phyloP scores from a whole-genome alignment of 2,797 vertebrate species.

The Chrosomus eos region DNA sequence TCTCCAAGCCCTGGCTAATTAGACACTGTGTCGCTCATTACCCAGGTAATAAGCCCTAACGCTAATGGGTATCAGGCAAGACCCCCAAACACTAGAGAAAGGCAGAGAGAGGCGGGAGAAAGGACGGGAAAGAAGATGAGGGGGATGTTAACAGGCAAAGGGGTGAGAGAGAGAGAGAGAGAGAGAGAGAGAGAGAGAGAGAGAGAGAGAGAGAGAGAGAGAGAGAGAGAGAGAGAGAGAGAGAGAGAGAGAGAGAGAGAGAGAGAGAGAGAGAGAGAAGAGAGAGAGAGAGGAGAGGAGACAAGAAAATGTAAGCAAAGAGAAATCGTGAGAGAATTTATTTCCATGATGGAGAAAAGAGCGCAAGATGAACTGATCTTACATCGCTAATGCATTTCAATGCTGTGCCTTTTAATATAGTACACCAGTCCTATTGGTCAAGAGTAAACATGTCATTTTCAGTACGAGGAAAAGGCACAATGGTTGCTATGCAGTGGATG shows the following conservation, averaged over 20 bases:
- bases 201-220: slow-evolving; percentile 72
- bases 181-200: slow-evolving; percentile 69
- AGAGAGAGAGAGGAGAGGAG: slow-evolving; percentile 72
- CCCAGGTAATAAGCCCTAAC: slow-evolving; percentile 90
- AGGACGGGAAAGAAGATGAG: slow-evolving; percentile 40
- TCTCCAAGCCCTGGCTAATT: slow-evolving; percentile 97
- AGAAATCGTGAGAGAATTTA: slow-evolving; percentile 64
- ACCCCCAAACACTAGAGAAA: slow-evolving; percentile 79
- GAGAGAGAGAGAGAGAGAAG: slow-evolving; percentile 71
- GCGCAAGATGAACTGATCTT: slow-evolving; percentile 55
- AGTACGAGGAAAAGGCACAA: slow-evolving; percentile 41
- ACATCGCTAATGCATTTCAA: slow-evolving; percentile 39
- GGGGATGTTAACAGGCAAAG: slow-evolving; percentile 34
- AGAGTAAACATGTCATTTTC: slow-evolving; percentile 52
- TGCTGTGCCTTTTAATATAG: slow-evolving; percentile 46
- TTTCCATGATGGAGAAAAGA: slow-evolving; percentile 51
- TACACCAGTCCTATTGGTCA: slow-evolving; percentile 38
- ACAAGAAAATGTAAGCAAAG: slow-evolving; percentile 63
- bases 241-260: slow-evolving; percentile 71
- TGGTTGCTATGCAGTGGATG: slow-evolving; percentile 57
- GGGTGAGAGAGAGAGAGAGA: slow-evolving; percentile 66
- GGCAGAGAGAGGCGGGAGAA: slow-evolving; percentile 49
- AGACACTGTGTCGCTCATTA: slow-evolving; percentile 93
- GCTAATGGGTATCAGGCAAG: slow-evolving; percentile 91
- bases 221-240: slow-evolving; percentile 71